Evolutionary conservation across 2,113 vertebrate genomes (phyloP).

Genomic region (Poecile atricapillus): DNA sequence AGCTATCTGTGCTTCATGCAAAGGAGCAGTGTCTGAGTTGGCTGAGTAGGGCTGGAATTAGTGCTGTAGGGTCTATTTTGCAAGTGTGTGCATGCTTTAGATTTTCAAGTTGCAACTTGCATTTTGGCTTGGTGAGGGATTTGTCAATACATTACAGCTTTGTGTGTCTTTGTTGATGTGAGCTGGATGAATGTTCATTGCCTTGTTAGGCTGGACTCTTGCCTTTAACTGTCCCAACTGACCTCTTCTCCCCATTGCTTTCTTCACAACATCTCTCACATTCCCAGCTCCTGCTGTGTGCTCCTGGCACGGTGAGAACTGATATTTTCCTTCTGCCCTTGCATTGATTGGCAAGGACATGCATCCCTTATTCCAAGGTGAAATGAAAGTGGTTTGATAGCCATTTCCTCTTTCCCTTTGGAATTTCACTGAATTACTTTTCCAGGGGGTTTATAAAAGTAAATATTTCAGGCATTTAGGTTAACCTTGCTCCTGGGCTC

Average conservation of each 20-base stretch:
- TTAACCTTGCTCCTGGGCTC: neutral
- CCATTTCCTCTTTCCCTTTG: neutral
- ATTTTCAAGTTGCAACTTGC: conserved; percentile 24
- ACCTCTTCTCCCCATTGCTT: neutral
- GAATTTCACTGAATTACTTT: neutral
- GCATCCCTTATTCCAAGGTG: neutral
- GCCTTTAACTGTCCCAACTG: neutral
- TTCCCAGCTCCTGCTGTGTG: neutral
- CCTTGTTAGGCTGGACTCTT: neutral
- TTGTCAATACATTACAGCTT: neutral
- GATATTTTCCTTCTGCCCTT: neutral
- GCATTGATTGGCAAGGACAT: neutral
- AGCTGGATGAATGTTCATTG: neutral
- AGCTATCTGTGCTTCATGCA: neutral
- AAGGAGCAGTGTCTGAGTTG: neutral
- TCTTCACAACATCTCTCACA: neutral
- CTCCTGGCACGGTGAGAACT: neutral
- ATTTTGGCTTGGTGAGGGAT: neutral
- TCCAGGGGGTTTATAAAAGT: neutral
- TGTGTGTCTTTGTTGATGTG: neutral
- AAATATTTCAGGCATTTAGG: neutral
- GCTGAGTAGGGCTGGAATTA: neutral
- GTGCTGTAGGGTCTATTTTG: conserved; percentile 15
- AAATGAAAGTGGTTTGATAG: neutral
- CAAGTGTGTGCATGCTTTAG: neutral